phyloP scores from a whole-genome alignment of 2,113 vertebrate species.

The Furnarius figulus region DNA sequence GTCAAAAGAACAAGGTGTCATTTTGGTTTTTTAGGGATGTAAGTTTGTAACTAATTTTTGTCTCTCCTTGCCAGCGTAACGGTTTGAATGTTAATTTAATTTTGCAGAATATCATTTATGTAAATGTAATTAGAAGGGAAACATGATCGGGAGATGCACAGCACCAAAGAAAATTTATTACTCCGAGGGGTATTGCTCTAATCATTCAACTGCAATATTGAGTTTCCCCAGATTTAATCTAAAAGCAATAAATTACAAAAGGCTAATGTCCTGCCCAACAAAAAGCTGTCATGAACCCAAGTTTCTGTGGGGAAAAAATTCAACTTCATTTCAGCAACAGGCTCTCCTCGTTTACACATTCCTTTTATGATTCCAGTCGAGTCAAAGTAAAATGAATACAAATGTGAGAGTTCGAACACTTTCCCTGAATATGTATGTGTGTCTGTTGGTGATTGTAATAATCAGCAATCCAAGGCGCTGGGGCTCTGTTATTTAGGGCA shows the following conservation, averaged over 20 bases:
- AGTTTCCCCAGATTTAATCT: constrained; percentile 97
- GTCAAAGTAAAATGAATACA: constrained; percentile 67
- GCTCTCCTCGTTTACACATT: constrained; percentile 71
- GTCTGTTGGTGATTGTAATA: constrained; percentile 51
- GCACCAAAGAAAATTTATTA: constrained; percentile 94
- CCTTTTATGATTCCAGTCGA: constrained; percentile 71
- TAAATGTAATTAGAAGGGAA: constrained; percentile 99
- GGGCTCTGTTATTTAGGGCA: background rate
- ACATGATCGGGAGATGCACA: constrained; percentile 87
- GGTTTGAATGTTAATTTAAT: constrained; percentile 91
- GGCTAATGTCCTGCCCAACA: constrained; percentile 83
- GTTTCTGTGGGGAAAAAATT: constrained; percentile 70
- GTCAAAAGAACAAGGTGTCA: constrained; percentile 59
- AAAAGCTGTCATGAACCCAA: constrained; percentile 82
- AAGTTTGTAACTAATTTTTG: constrained; percentile 83
- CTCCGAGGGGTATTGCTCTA: constrained; percentile 90
- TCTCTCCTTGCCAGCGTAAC: constrained; percentile 80
- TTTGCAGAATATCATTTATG: constrained; percentile 96
- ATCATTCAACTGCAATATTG: constrained; percentile 99
- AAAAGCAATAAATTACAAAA: constrained; percentile 95
- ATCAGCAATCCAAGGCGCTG: constrained; percentile 19
- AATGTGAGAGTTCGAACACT: constrained; percentile 41
- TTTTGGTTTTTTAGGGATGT: constrained; percentile 68
- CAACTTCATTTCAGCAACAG: constrained; percentile 80
- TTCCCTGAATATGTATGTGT: constrained; percentile 61